Evolutionary conservation across 1,140 invertebrate genomes (phyloP), one percentile per base, ranked within the genome.

Genomic region (Xylocopa sonorina): DNA sequence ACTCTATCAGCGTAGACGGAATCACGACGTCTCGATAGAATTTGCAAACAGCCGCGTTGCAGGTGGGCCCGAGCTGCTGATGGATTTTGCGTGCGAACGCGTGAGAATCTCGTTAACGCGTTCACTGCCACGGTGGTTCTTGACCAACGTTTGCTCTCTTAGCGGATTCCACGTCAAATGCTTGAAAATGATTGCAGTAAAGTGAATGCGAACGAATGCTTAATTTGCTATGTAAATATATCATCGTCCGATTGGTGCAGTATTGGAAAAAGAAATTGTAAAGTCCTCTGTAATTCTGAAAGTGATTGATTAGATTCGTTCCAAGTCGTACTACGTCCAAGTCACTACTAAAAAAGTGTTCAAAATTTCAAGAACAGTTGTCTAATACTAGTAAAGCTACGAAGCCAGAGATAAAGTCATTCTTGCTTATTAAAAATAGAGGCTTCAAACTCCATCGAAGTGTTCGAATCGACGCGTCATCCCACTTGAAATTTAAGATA

Each of bases 21-120:
- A 69, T 71, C 34, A 68, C 66, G 24, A 38, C 41, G 74, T 58
- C 29, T 43, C n/a, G 51, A 66, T 57, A 51, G 62, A 66, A 75
- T 67, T 75, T 53, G 63, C 32, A 75, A 75, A 75, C 38, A 67
- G 27, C 3, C 10, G 9, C 0, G 2, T 7, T 14, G 29, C 18
- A 48, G n/a, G n/a, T n/a, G 27, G 32, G 2, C 1, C 10, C 32
- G 3, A 3, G 5, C 32, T 10, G n/a, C 32, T 12, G 34, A 69
- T 18, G 9, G 29, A 51, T n/a, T 51, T 16, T 50, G 46, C 64
- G 29, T 5, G 16, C 5, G 24, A 18, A 9, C 24, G 12, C 18
- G 60, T 14, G 18, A 50, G 18, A 16, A 66, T 53, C 72, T n/a
- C 46, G 72, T 53, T 74, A 55, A 53, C n/a, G n/a, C n/a, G n/a